Evolutionary conservation across 2,797 vertebrate species (phyloP).

Genomic region (Diglossa cyanea): DNA sequence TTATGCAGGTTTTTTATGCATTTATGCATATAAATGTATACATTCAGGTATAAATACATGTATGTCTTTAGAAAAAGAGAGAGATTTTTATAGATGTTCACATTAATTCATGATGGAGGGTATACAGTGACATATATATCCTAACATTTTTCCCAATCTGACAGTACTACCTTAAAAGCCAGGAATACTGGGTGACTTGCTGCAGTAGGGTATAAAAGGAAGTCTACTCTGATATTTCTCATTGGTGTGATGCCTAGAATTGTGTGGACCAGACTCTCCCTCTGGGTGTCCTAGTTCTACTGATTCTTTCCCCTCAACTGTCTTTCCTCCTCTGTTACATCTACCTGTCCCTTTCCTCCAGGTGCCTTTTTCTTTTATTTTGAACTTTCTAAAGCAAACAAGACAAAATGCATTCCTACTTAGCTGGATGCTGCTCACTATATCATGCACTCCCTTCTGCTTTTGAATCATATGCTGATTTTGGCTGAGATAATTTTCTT

Average conservation of each 20-base stretch:
- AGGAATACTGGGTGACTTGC: constrained; percentile 21
- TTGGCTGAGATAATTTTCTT: neutral
- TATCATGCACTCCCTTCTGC: neutral
- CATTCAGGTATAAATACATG: neutral
- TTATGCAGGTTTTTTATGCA: neutral
- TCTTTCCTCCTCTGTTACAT: constrained; percentile 39
- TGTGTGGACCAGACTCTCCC: constrained; percentile 39
- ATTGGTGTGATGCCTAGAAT: constrained; percentile 33
- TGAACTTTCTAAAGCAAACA: constrained; percentile 31
- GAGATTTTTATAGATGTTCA: neutral
- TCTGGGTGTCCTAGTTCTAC: constrained; percentile 60
- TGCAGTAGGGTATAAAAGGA: constrained; percentile 6
- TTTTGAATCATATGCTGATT: neutral
- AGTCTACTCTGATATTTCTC: constrained; percentile 71
- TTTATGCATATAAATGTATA: neutral
- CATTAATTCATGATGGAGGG: neutral
- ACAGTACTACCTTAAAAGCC: constrained; percentile 37
- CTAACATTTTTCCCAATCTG: neutral
- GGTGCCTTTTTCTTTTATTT: constrained; percentile 43
- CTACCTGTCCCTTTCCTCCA: constrained; percentile 40
- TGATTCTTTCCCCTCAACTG: constrained; percentile 47
- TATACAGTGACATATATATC: neutral
- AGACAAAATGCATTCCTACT: neutral
- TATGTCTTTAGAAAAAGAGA: neutral
- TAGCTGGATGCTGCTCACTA: neutral